Evolutionary conservation across 2,113 vertebrate species (phyloP), one percentile per base, ranked within the genome.

Genomic region (Cyprinus carpio): DNA sequence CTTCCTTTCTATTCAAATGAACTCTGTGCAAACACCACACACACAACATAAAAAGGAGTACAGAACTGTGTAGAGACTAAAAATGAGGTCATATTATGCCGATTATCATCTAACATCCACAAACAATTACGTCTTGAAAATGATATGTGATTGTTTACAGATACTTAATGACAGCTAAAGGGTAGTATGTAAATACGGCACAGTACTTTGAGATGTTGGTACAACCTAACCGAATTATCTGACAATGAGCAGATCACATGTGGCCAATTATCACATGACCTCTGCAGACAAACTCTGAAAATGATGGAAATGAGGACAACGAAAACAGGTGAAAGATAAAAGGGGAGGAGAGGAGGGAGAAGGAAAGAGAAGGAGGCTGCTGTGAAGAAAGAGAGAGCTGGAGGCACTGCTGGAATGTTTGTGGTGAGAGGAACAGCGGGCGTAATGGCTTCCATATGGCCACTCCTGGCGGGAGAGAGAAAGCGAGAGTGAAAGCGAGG

Each of bases 381-480:
- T 82, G 75, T 85, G 76, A 86, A 88, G 87, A 85, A 79, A 86
- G 54, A 77, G 82, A 86, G 85, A 84, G 86, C 84, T 89, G 89
- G 84, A 84, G 87, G 86, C 75, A 75, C 77, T 62, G 79, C 77
- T 74, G 87, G 87, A 86, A 86, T 87, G 86, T 84, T 86, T 87
- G 87, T 29, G 81, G 84, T 76, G 79, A 84, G 84, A 83, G 69
- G 75, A 87, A 87, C 81, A 82, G 75, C 54, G 37, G 85, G 87
- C 64, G 79, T 86, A 89, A 90, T 87, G 82, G 76, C 71, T 89
- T 90, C 89, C 87, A 88, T 90, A 90, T 87, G 89, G 87, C 29
- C 4, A 10, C 74, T 78, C 37, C 86, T 75, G 65, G 29, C 71
- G 18, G 40, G 49, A 81, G 78, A 64, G 78, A 86, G 72, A 74